Conservation (phyloP, 2,113 vertebrate genomes). For the Takifugu flavidus region DNA sequence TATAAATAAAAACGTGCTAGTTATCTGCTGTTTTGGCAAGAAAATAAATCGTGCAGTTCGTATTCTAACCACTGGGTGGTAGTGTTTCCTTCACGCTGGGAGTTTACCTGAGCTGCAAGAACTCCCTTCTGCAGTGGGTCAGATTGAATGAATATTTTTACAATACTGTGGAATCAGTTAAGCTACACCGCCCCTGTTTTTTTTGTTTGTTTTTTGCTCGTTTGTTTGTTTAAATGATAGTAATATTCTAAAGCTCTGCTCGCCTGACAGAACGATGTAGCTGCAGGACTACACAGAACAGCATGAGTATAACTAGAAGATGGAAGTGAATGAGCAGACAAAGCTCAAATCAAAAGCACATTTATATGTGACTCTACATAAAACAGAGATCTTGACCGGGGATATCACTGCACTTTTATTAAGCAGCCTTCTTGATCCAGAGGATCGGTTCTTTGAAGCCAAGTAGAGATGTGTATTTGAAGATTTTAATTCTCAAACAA, state of each 20-base stretch:
- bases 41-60: too few species aligned
- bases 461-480: background rate
- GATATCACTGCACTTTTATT: background rate
- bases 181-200: conserved; percentile 31
- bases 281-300: conserved; percentile 31
- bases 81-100: too few species aligned
- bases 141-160: conserved; percentile 29
- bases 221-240: background rate
- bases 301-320: conserved; percentile 32
- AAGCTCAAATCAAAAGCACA: conserved; percentile 65
- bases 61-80: too few species aligned
- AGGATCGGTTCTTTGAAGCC: conserved; percentile 1
- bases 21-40: too few species aligned
- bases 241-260: conserved; percentile 34
- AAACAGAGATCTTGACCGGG: conserved; percentile 27
- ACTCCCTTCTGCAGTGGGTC: too few species aligned
- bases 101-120: too few species aligned
- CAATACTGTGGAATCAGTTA: conserved; percentile 71
- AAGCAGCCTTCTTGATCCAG: background rate
- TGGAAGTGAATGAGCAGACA: conserved; percentile 53
- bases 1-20: too few species aligned
- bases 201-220: background rate
- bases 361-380: conserved; percentile 55
- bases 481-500: too few species aligned
- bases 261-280: conserved; percentile 44